Base-by-base conservation (phyloP, 2,888 invertebrate genomes). In the Luperina testacea region DNA sequence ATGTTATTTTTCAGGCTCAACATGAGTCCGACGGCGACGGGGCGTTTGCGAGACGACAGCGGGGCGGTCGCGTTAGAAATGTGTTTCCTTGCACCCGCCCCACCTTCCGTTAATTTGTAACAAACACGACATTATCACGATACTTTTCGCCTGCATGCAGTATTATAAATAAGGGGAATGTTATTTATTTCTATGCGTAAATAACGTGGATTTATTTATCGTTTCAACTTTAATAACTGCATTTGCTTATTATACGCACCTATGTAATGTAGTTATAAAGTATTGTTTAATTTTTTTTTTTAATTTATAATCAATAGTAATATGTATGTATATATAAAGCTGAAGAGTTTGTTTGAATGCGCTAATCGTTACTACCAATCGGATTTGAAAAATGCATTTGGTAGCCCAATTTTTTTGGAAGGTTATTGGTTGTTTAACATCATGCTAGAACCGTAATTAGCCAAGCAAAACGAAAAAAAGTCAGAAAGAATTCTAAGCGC, bases 81-180 rank as follows among this genome's bases (percentile, higher is more conserved):
- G 75, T 84, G 68, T 57, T 83, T 84, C 85, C 75, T 84, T 75
- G 51, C 63, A 80, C 67, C 75, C 87, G 74, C 85, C 85, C 85
- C 75, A 84, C 82, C 77, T 78, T 81, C 71, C 67, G 61, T 45
- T 87, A 86, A 84, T 85, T 86, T 84, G 75, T 77, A 71, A 85
- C 82, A 82, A 86, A 86, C 78, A 82, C 78, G 78, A 78, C 72
- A 59, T 86, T 71, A 86, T 72, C 65, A 72, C 72, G 64, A 86
- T 86, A 78, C 70, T 73, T 83, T 86, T 72, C 20, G 64, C 71
- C 70, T 68, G n/a, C 45, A 61, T 61, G 61, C 81, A 85, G 73
- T 81, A 61, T 67, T 80, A 59, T 42, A 72, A 48, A 81, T 38
- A 85, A 32, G 59, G 67, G 53, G 27, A 72, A 61, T 15, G 27